A percentile compares a stretch with the other conserved stretches of the same genome.
Evolutionary conservation across 2,113 vertebrate genomes (phyloP).

Genomic region (Caretta caretta): DNA sequence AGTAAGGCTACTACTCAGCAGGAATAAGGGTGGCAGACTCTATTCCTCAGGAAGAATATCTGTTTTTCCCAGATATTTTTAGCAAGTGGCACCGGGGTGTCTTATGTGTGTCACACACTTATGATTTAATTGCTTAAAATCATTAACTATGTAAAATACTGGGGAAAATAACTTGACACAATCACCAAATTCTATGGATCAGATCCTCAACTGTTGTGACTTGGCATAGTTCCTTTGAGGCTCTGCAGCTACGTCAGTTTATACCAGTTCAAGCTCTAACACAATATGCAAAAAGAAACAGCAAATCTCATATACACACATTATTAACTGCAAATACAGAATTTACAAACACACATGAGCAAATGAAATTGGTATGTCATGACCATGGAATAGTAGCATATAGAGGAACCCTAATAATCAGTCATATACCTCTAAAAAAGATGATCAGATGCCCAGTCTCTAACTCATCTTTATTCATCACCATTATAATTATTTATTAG

Average conservation of each 20-base stretch:
- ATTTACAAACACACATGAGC: background rate
- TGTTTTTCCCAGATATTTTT: background rate
- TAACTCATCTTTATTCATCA: background rate
- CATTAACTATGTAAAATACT: too few species aligned
- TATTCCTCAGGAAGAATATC: background rate
- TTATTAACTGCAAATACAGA: background rate
- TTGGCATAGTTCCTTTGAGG: background rate
- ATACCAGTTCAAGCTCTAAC: background rate
- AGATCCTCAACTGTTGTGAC: background rate
- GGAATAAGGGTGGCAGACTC: background rate
- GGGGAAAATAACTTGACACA: background rate
- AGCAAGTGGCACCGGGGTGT: background rate
- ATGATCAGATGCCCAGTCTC: background rate
- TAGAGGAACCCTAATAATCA: background rate
- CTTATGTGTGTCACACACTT: background rate
- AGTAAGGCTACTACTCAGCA: background rate
- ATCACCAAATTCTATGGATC: background rate
- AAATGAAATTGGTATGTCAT: background rate
- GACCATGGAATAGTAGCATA: background rate
- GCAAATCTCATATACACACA: background rate
- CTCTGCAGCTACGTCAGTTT: background rate
- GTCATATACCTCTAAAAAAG: background rate
- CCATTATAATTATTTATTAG: background rate
- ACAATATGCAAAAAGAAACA: background rate
- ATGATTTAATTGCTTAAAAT: background rate